A percentile compares a stretch with the other conserved stretches of the same genome.
phyloP scores from a whole-genome alignment of 2,797 vertebrate species.

The Pangasius macronema region DNA sequence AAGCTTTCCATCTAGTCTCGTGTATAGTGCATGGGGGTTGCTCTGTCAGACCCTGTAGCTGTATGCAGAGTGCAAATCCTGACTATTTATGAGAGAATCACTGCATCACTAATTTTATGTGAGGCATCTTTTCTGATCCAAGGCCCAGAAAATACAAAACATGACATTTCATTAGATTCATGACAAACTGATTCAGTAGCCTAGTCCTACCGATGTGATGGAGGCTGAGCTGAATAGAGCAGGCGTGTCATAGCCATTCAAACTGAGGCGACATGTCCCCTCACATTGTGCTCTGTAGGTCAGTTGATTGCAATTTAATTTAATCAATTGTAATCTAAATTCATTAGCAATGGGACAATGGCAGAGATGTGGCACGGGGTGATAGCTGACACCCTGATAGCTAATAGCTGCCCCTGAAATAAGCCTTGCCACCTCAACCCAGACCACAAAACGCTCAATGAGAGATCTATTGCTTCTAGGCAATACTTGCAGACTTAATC shows the following conservation, averaged over 20 bases:
- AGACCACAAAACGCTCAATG: neutral
- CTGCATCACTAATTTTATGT: slow-evolving; percentile 61
- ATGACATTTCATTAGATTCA: slow-evolving; percentile 1
- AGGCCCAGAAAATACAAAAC: neutral
- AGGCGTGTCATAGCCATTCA: neutral
- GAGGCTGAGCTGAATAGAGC: neutral
- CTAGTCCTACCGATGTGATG: neutral
- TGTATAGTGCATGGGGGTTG: slow-evolving; percentile 62
- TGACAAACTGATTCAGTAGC: neutral
- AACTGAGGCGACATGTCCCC: neutral
- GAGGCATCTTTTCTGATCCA: slow-evolving; percentile 44
- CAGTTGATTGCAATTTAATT: slow-evolving; percentile 12
- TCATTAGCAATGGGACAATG: slow-evolving; percentile 1
- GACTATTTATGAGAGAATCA: slow-evolving; percentile 59
- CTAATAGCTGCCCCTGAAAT: neutral
- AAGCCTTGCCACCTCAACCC: neutral
- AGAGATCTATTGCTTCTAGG: neutral
- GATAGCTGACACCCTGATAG: neutral
- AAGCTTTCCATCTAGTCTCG: slow-evolving; percentile 51
- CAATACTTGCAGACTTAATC: too few species aligned
- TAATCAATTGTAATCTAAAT: slow-evolving; percentile 20
- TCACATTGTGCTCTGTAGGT: neutral
- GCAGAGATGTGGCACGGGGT: slow-evolving; percentile 12
- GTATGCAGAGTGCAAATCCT: slow-evolving; percentile 57
- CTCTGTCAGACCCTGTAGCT: slow-evolving; percentile 55